Conservation (phyloP, 2,797 vertebrate genomes). For the Knipowitschia caucasica region DNA sequence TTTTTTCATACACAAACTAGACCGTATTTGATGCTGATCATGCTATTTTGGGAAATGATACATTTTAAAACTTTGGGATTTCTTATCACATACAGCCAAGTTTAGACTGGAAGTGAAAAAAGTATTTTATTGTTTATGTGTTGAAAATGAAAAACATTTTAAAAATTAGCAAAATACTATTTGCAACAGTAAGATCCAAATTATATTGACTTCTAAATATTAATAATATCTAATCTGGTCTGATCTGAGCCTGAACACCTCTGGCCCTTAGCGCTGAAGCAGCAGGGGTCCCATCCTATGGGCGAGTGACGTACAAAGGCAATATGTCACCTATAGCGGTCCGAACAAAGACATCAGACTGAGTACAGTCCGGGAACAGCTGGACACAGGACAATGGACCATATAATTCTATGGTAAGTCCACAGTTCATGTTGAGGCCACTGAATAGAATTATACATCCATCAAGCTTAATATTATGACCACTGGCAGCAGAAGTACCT, state of each 20-base stretch:
- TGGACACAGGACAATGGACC: slow-evolving; percentile 19
- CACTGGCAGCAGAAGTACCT: background rate
- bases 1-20: too few relatives aligned
- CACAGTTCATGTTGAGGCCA: background rate
- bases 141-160: too few relatives aligned
- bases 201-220: too few relatives aligned
- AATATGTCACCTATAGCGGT: background rate
- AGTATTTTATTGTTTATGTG: too few relatives aligned
- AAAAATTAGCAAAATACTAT: too few relatives aligned
- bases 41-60: too few relatives aligned
- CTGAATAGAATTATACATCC: background rate
- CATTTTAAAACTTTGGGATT: too few relatives aligned
- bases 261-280: slow-evolving; percentile 81
- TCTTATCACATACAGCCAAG: too few relatives aligned
- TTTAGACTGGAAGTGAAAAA: too few relatives aligned
- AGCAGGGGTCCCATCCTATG: slow-evolving; percentile 32
- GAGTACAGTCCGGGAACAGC: slow-evolving; percentile 19
- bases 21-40: too few relatives aligned
- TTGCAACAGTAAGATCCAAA: too few relatives aligned
- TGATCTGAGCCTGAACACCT: background rate
- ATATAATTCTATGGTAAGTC: slow-evolving; percentile 4
- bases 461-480: background rate
- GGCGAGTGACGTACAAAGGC: slow-evolving; percentile 9
- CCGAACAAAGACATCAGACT: background rate
- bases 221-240: background rate